Percentiles rank a stretch among this genome's conserved stretches.
These are phyloP conservation scores for Solea solea DNA, from an alignment of 2,113 vertebrate genomes.

Conservation along the genomic window DNA sequence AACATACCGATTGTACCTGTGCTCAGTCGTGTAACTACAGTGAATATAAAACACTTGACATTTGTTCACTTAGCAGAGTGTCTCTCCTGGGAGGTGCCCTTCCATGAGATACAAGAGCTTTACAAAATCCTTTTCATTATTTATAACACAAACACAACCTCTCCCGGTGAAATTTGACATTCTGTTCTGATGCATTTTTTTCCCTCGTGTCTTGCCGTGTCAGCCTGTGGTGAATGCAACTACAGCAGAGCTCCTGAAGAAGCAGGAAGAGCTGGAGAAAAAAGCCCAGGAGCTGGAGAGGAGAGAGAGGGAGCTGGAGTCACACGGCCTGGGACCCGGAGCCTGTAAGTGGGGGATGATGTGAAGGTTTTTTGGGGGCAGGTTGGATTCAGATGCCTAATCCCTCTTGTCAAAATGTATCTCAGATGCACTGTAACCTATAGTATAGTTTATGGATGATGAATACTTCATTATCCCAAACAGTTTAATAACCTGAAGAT, in stretches of 20 bases:
- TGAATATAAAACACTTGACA: not conserved
- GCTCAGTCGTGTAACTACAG: not conserved
- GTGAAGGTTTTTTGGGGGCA: not conserved
- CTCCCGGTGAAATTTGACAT: conserved; percentile 6
- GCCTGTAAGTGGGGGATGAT: conserved; percentile 74
- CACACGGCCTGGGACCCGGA: conserved; percentile 82
- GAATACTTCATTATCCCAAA: too few relatives aligned
- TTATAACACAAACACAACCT: not conserved
- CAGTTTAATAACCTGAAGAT: too few relatives aligned
- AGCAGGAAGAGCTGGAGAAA: conserved; percentile 94
- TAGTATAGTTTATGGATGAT: too few relatives aligned
- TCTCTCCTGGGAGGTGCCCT: not conserved
- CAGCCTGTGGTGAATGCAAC: conserved; percentile 81
- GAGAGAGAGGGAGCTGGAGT: conserved; percentile 89
- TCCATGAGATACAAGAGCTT: not conserved
- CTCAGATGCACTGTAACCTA: too few relatives aligned
- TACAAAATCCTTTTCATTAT: conserved; percentile 17
- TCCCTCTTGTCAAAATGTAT: too few relatives aligned
- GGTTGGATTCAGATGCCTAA: too few relatives aligned
- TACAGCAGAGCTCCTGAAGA: conserved; percentile 88
- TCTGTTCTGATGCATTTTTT: conserved; percentile 3
- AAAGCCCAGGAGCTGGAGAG: conserved; percentile 93
- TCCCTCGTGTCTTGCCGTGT: conserved; percentile 12
- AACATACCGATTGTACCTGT: too few relatives aligned
- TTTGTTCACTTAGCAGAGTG: not conserved